phyloP scores from a whole-genome alignment of 2,888 invertebrate genomes.

The Habrosyne pyritoides region DNA sequence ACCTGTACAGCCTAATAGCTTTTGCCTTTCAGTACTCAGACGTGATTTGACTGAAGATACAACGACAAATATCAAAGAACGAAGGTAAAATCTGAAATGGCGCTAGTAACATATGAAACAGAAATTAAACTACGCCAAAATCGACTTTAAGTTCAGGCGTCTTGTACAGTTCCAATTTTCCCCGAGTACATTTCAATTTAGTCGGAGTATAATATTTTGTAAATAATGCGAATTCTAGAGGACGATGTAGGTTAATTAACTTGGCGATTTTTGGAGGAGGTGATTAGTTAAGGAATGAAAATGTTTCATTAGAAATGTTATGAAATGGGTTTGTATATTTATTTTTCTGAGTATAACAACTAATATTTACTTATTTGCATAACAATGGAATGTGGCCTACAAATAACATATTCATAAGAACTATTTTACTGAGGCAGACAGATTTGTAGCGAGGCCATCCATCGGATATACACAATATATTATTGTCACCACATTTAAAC shows the following conservation, averaged over 20 bases:
- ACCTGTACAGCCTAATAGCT: not conserved
- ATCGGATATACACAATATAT: not conserved
- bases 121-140: no score
- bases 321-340: not conserved
- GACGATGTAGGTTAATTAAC: not conserved
- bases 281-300: not conserved
- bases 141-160: not conserved
- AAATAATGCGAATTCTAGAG: not conserved
- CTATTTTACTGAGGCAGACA: not conserved
- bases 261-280: not conserved
- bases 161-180: not conserved
- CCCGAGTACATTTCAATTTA: not conserved
- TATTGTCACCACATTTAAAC: no score
- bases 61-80: not conserved
- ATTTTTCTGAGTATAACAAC: not conserved
- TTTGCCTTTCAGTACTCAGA: not conserved
- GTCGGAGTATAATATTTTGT: not conserved
- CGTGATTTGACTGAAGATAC: not conserved
- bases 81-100: not conserved
- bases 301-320: not conserved
- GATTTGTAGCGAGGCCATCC: not conserved
- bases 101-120: not conserved
- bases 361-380: constrained; percentile 1
- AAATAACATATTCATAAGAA: not conserved
- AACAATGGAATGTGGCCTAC: not conserved